phyloP scores from a whole-genome alignment of 2,888 invertebrate genomes.

The Anarsia innoxiella region DNA sequence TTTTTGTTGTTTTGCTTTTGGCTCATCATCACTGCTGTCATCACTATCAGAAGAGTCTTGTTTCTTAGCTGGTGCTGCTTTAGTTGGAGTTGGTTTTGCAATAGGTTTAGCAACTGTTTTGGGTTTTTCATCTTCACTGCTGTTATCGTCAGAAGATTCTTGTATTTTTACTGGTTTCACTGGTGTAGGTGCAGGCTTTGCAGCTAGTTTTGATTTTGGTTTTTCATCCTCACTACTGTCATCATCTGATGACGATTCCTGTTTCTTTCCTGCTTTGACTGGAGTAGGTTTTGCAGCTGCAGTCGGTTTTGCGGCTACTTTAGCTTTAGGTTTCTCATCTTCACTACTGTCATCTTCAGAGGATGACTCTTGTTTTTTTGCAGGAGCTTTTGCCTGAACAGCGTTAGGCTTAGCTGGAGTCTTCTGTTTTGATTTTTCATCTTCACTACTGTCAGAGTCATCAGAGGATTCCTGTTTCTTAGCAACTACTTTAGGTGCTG shows the following conservation, averaged over 20 bases:
- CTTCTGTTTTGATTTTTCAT: slow-evolving; percentile 25
- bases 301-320: too few relatives aligned
- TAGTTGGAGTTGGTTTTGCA: slow-evolving; percentile 20
- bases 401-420: slow-evolving; percentile 10
- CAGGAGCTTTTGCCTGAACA: slow-evolving; percentile 15
- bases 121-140: slow-evolving; percentile 40
- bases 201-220: slow-evolving; percentile 17
- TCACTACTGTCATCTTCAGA: slow-evolving; percentile 54
- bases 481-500: not conserved
- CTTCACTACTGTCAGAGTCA: slow-evolving; percentile 34
- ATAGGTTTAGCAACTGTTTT: slow-evolving; percentile 16
- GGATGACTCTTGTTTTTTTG: slow-evolving; percentile 28
- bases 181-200: slow-evolving; percentile 14
- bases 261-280: slow-evolving; percentile 22
- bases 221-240: slow-evolving; percentile 37
- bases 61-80: slow-evolving; percentile 23
- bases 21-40: slow-evolving; percentile 41
- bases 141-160: slow-evolving; percentile 44
- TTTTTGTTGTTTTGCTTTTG: slow-evolving; percentile 21
- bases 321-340: slow-evolving; percentile 21
- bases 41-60: slow-evolving; percentile 21
- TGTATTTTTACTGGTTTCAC: slow-evolving; percentile 23
- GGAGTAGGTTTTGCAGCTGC: too few relatives aligned
- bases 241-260: slow-evolving; percentile 42
- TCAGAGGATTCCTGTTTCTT: slow-evolving; percentile 40